Percentiles rank a stretch among this genome's conserved stretches.
phyloP scores from a whole-genome alignment of 2,888 invertebrate species.

The Campoplex capitator region DNA sequence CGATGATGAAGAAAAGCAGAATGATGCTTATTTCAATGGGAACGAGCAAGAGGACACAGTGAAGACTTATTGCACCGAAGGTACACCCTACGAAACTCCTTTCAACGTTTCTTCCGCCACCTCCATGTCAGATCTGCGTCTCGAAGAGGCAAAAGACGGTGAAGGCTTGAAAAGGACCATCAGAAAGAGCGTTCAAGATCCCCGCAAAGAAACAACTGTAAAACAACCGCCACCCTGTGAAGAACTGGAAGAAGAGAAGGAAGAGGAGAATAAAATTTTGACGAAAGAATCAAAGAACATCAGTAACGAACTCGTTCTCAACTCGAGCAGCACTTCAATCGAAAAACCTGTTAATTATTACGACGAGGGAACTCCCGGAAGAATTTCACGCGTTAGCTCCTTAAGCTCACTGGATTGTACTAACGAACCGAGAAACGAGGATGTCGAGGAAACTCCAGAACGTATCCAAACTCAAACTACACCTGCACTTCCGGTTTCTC shows the following conservation, averaged over 20 bases:
- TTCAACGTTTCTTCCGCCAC: constrained; percentile 93
- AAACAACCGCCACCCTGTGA: constrained; percentile 22
- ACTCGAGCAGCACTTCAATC: constrained; percentile 90
- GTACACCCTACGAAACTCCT: constrained; percentile 93
- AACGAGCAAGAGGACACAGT: constrained; percentile 90
- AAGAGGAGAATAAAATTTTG: constrained; percentile 65
- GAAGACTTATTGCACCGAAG: constrained; percentile 96
- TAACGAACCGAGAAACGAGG: constrained; percentile 71
- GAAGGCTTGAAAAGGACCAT: constrained; percentile 72
- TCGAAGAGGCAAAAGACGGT: constrained; percentile 82
- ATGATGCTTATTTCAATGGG: constrained; percentile 78
- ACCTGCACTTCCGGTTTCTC: constrained; percentile 50
- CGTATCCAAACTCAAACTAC: constrained; percentile 22
- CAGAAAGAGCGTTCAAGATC: constrained; percentile 72
- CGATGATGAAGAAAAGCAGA: constrained; percentile 85
- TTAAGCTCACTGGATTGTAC: constrained; percentile 85
- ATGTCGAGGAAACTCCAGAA: constrained; percentile 53
- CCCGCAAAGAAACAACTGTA: constrained; percentile 38
- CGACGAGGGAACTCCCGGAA: constrained; percentile 94
- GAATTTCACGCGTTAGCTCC: constrained; percentile 88
- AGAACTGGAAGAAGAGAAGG: constrained; percentile 58
- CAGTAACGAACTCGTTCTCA: constrained; percentile 79
- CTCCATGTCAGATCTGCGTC: constrained; percentile 93
- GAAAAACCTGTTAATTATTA: constrained; percentile 94
- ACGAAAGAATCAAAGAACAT: constrained; percentile 73